Evolutionary conservation across 2,797 vertebrate species (phyloP), one percentile per base, ranked within the genome.

Genomic region (Agapornis canus): DNA sequence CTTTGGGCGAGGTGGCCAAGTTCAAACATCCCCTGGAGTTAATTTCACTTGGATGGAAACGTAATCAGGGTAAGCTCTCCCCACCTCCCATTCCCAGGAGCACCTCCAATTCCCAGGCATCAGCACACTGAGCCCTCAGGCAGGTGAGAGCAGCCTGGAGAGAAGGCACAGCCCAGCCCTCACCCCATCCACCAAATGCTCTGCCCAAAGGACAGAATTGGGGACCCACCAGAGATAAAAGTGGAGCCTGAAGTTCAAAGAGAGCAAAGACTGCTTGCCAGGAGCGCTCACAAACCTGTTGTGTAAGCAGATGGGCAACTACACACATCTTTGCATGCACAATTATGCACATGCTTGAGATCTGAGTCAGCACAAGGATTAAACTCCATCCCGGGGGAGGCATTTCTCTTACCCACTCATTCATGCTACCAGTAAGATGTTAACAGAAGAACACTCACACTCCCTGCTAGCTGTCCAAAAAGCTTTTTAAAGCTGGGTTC

Each of bases 401-500:
- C 8, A 4, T 16, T 56, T 47, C 66, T 89, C 47, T 75, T 72
- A 73, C n/a, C 40, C 21, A 68, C 32, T 66, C 61, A 29, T 20
- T 32, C 31, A 9, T 1, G 2, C 13, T 43, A 35, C 48, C 75
- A 69, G 19, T 10, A 49, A 63, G 70, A 26, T 10, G 43, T 31
- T 39, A 75, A 29, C 72, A 64, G 47, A 17, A 51, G 29, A 88
- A 61, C 13, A 98, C 99, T 64, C 97, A 99, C 99, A 78, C 94
- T 97, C 86, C 99, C 99, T 29, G 99, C 98, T 77, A 99, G 83
- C 86, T 99, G 96, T 91, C 95, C 96, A 92, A 99, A 99, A 89
- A 99, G 93, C 6, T 90, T 89, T 94, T 98, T 98, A 97, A 99
- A 99, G 29, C 97, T 97, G 45, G 98, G 98, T 51, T 99, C 98